Conservation (phyloP, 2,888 invertebrate genomes). For the Tiliacea citrago region DNA sequence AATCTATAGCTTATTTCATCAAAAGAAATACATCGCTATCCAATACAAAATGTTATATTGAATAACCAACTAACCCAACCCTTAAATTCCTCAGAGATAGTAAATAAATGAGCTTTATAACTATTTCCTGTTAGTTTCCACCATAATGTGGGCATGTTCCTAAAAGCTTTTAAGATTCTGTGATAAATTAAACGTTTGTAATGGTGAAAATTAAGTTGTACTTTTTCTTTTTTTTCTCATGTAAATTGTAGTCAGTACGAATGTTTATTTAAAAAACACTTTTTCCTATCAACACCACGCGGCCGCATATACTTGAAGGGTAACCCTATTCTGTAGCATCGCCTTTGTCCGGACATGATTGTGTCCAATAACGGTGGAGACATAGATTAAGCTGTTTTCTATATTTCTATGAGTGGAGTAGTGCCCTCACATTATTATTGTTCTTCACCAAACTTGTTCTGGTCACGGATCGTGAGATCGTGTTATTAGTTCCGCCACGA, state of each 20-base stretch:
- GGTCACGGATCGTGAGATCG: conserved; percentile 80
- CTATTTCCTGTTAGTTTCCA: neutral
- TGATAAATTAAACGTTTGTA: neutral
- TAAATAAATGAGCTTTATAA: neutral
- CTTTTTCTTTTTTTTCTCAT: neutral
- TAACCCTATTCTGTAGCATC: conserved; percentile 18
- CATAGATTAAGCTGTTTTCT: too few relatives aligned
- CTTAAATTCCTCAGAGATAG: conserved; percentile 2
- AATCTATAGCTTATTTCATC: neutral
- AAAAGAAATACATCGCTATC: neutral
- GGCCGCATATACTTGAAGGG: neutral
- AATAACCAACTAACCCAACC: neutral
- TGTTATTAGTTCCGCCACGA: conserved; percentile 80
- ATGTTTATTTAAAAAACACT: neutral
- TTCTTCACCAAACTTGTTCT: conserved; percentile 79
- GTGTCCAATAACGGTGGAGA: conserved; percentile 47
- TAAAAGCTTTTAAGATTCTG: neutral
- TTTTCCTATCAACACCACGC: neutral
- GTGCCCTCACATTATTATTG: conserved; percentile 64
- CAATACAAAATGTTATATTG: neutral
- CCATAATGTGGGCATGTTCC: neutral
- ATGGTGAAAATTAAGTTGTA: neutral
- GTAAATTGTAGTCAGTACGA: neutral
- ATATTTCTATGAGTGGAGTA: conserved; percentile 5
- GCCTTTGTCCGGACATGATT: conserved; percentile 20